These are phyloP conservation scores for Chaitophorus viminalis DNA, from an alignment of 2,888 invertebrate genomes.

Conservation along the genomic window DNA sequence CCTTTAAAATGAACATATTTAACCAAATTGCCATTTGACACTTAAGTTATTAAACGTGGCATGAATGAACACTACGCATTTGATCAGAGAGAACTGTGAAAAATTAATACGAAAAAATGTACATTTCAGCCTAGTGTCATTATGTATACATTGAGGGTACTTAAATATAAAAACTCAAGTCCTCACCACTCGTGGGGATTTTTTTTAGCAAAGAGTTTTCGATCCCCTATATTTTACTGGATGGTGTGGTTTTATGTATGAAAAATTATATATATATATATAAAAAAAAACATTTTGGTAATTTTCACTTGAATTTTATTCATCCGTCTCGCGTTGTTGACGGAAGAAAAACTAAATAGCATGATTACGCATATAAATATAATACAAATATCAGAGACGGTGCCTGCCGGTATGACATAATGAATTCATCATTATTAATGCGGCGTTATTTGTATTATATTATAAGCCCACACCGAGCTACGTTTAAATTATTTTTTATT, in stretches of 20 bases:
- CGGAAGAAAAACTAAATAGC: conserved; percentile 15
- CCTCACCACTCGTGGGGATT: neutral
- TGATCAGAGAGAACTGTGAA: conserved; percentile 26
- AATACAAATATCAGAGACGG: neutral
- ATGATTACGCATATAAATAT: neutral
- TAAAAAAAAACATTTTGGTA: conserved; percentile 8
- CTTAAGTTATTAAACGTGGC: neutral
- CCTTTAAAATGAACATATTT: neutral
- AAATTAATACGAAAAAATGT: conserved; percentile 34
- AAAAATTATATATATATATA: neutral
- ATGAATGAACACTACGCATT: neutral
- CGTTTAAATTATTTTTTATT: conserved; percentile 13
- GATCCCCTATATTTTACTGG: neutral
- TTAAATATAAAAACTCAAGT: conserved; percentile 30
- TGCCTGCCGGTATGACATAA: neutral
- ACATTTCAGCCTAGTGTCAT: conserved; percentile 31
- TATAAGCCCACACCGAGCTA: neutral
- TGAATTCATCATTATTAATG: conserved; percentile 32
- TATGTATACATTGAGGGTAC: conserved; percentile 5
- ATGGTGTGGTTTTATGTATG: neutral
- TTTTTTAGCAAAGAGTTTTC: neutral
- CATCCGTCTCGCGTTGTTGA: neutral
- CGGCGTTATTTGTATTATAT: neutral
- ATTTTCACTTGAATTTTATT: conserved; percentile 28
- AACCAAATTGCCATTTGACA: neutral